A percentile compares a stretch with the other conserved stretches of the same genome.
phyloP scores from a whole-genome alignment of 23 tunicate genomes.

The Diplosoma virens region DNA sequence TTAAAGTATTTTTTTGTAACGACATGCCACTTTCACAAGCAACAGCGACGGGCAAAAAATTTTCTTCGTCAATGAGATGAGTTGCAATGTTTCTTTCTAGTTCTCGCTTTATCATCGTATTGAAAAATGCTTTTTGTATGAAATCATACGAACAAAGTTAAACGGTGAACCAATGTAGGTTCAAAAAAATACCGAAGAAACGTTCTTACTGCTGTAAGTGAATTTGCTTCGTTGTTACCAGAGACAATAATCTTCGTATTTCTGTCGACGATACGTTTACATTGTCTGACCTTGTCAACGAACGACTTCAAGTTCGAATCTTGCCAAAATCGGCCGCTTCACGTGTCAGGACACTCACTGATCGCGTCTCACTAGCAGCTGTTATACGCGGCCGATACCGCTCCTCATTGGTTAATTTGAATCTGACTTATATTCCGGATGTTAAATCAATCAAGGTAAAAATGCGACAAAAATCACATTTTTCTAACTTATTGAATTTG shows the following conservation, averaged over 20 bases:
- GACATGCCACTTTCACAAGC: too few relatives aligned
- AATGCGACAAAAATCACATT: too few relatives aligned
- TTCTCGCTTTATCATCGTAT: too few relatives aligned
- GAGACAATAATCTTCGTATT: conserved; percentile 29
- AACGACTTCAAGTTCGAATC: conserved; percentile 11
- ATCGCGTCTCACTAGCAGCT: conserved; percentile 26
- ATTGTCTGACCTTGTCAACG: conserved; percentile 17
- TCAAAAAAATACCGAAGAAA: too few relatives aligned
- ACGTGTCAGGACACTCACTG: conserved; percentile 16
- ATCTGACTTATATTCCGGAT: conserved; percentile 68
- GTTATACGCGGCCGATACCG: conserved; percentile 36
- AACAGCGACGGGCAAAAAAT: too few relatives aligned
- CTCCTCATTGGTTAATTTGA: conserved; percentile 24
- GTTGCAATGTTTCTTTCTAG: too few relatives aligned
- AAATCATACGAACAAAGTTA: too few relatives aligned
- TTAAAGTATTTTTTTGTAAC: too few relatives aligned
- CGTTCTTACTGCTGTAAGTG: neutral
- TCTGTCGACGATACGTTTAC: conserved; percentile 46
- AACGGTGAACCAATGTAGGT: too few relatives aligned
- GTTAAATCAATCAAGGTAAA: conserved; percentile 42
- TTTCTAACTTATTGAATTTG: too few relatives aligned
- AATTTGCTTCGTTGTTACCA: neutral
- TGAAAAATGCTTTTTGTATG: too few relatives aligned
- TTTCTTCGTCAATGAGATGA: too few relatives aligned
- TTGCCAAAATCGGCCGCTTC: conserved; percentile 11